These are phyloP conservation scores for Perognathus longimembris DNA, from an alignment of 2,113 vertebrate genomes.

Conservation along the genomic window DNA sequence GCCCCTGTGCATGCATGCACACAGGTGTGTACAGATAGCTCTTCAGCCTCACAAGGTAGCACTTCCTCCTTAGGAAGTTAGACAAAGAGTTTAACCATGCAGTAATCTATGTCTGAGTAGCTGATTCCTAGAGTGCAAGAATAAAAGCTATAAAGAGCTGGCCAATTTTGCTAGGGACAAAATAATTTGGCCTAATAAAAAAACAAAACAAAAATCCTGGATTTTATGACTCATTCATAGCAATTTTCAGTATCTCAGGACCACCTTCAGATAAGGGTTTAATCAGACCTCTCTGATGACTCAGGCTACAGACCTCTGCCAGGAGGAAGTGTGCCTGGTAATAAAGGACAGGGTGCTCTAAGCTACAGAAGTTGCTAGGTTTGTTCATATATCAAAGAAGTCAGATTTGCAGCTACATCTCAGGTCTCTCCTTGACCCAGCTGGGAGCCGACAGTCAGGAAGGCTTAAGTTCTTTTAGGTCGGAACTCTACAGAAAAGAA, in stretches of 20 bases:
- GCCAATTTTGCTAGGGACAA: slow-evolving; percentile 37
- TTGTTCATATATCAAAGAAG: background rate
- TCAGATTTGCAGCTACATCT: background rate
- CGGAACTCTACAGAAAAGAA: background rate
- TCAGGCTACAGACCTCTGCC: background rate
- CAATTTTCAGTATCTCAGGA: background rate
- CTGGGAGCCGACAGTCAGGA: background rate
- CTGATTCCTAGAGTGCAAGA: slow-evolving; percentile 18
- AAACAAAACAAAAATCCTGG: slow-evolving; percentile 25
- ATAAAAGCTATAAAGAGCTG: slow-evolving; percentile 20
- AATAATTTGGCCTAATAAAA: slow-evolving; percentile 43
- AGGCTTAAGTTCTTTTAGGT: background rate
- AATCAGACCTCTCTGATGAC: slow-evolving; percentile 5
- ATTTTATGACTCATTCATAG: slow-evolving; percentile 1
- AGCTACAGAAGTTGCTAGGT: background rate
- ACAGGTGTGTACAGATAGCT: background rate
- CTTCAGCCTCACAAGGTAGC: background rate
- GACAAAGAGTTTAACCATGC: background rate
- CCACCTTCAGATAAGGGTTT: background rate
- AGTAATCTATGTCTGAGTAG: background rate
- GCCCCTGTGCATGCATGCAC: background rate
- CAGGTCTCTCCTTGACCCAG: background rate
- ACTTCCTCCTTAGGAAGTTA: background rate
- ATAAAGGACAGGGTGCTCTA: background rate
- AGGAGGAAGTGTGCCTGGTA: background rate